Conservation (phyloP, 1,140 invertebrate species). For the Telenomus remus region DNA sequence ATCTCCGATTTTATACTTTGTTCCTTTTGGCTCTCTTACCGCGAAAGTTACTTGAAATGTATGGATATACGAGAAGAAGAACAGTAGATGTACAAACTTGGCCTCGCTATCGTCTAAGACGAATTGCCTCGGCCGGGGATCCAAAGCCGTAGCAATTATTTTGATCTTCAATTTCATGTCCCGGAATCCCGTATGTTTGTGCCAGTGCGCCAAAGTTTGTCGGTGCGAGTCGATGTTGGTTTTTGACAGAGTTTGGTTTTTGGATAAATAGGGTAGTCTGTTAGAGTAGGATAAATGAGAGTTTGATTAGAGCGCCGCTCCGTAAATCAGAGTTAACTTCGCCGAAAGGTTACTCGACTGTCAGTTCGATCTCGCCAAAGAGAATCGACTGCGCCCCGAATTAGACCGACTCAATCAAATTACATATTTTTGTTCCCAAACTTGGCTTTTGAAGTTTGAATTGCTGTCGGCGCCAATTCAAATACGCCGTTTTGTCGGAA, state of each 20-base stretch:
- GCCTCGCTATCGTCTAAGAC: neutral
- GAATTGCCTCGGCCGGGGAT: conserved; percentile 1
- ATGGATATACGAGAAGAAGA: too few relatives aligned
- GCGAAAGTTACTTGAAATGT: too few relatives aligned
- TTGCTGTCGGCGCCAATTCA: too few relatives aligned
- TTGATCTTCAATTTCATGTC: conserved; percentile 18
- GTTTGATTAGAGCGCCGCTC: neutral
- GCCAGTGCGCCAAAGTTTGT: neutral
- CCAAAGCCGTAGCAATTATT: conserved; percentile 12
- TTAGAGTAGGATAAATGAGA: conserved; percentile 11
- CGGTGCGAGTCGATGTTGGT: neutral
- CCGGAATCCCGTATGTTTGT: conserved; percentile 2
- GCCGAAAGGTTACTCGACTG: neutral
- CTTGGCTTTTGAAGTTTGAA: too few relatives aligned
- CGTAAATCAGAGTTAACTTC: neutral
- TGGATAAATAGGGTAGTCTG: conserved; percentile 1
- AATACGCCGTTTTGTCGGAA: too few relatives aligned
- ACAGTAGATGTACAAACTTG: neutral
- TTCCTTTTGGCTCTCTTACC: too few relatives aligned
- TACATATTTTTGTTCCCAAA: too few relatives aligned
- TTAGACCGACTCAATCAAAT: too few relatives aligned
- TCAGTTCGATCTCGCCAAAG: neutral
- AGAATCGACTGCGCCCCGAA: too few relatives aligned
- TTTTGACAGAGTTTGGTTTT: conserved; percentile 10
- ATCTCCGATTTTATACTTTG: conserved; percentile 32